These are phyloP conservation scores for Drosophila atroscutellata DNA, from an alignment of 2,888 invertebrate genomes.

Conservation along the genomic window DNA sequence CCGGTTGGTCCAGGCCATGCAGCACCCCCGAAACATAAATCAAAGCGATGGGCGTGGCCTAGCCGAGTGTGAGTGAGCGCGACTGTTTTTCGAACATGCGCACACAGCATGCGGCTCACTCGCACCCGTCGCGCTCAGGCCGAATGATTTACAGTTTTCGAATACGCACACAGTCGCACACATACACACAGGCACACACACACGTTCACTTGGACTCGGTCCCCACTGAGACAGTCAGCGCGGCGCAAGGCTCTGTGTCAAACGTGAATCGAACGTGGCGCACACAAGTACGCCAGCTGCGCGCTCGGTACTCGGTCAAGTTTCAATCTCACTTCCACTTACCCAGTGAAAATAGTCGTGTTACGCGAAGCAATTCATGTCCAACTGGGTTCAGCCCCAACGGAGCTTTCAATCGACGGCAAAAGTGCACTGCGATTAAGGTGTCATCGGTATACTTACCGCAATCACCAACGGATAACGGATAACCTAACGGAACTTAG, in stretches of 20 bases:
- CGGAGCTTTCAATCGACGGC: conserved; percentile 30
- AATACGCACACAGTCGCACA: conserved; percentile 54
- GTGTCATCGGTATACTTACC: conserved; percentile 38
- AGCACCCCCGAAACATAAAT: conserved; percentile 78
- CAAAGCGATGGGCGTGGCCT: conserved; percentile 77
- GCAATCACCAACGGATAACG: conserved; percentile 24
- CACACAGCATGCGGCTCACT: conserved; percentile 49
- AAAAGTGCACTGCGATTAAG: conserved; percentile 4
- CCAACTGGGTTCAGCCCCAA: conserved; percentile 45
- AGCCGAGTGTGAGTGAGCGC: conserved; percentile 39
- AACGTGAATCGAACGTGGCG: conserved; percentile 79
- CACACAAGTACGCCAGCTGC: conserved; percentile 77
- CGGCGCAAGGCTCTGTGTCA: conserved; percentile 59
- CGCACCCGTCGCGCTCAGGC: conserved; percentile 38
- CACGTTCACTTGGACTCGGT: conserved; percentile 23
- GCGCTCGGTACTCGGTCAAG: conserved; percentile 71
- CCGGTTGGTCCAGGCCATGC: conserved; percentile 69
- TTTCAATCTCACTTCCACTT: conserved; percentile 24
- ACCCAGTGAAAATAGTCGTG: conserved; percentile 35
- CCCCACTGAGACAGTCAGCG: conserved; percentile 30
- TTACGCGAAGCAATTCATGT: conserved; percentile 28
- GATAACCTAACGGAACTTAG: conserved; percentile 23
- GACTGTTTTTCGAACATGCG: conserved; percentile 59
- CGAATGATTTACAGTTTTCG: conserved; percentile 82
- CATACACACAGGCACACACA: conserved; percentile 16